Percentiles rank a stretch among this genome's conserved stretches.
Conservation (phyloP, 2,797 vertebrate species). For the Halcyon chelicuti region DNA sequence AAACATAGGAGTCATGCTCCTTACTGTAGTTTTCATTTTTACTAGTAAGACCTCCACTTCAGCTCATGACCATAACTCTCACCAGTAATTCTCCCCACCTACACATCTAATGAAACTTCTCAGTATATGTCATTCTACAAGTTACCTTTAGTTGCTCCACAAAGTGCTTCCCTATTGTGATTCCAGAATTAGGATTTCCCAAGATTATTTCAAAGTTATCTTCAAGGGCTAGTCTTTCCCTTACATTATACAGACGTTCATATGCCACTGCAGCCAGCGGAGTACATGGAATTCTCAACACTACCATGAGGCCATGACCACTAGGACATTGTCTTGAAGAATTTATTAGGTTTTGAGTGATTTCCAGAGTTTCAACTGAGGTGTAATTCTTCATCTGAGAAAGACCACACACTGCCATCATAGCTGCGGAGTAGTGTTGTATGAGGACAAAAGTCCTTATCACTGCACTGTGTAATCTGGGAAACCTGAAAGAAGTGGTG, state of each 20-base stretch:
- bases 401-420: conserved; percentile 91
- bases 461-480: conserved; percentile 94
- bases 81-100: neutral
- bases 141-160: conserved; percentile 91
- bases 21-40: neutral
- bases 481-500: conserved; percentile 85
- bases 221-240: conserved; percentile 90
- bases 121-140: neutral
- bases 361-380: conserved; percentile 96
- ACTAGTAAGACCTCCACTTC: neutral
- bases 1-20: neutral
- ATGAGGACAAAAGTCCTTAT: conserved; percentile 94
- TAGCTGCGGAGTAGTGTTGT: conserved; percentile 93
- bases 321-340: conserved; percentile 88
- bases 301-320: conserved; percentile 94
- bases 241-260: conserved; percentile 87
- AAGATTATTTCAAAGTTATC: conserved; percentile 94
- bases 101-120: neutral
- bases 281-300: conserved; percentile 92
- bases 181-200: conserved; percentile 86
- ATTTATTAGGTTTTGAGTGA: conserved; percentile 90
- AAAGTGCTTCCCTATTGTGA: conserved; percentile 89
- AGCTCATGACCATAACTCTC: neutral
- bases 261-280: conserved; percentile 91
- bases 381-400: conserved; percentile 93